phyloP scores from a whole-genome alignment of 1,140 invertebrate species.

The Bombus haemorrhoidalis region DNA sequence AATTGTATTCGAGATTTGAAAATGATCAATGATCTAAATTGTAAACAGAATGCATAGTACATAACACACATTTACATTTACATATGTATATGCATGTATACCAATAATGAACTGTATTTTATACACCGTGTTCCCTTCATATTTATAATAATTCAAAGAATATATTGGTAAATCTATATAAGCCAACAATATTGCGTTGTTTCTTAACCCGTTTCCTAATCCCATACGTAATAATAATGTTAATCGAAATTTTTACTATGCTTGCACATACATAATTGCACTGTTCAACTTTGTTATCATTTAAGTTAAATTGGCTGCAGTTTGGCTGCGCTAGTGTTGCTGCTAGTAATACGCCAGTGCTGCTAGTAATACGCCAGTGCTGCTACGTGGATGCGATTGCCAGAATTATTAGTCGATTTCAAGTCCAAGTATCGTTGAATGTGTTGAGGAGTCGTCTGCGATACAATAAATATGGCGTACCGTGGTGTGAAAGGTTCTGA shows the following conservation, averaged over 20 bases:
- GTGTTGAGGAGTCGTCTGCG: conserved; percentile 6
- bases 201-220: background rate
- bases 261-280: background rate
- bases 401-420: background rate
- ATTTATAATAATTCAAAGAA: background rate
- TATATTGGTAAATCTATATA: background rate
- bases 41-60: no score
- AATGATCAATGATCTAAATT: background rate
- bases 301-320: background rate
- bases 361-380: background rate
- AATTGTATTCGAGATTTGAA: background rate
- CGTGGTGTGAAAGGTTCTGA: conserved; percentile 81
- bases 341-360: background rate
- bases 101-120: no score
- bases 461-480: conserved; percentile 80
- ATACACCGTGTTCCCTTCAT: no score
- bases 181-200: background rate
- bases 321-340: background rate
- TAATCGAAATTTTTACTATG: background rate
- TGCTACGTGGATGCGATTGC: background rate
- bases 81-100: background rate
- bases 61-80: no score
- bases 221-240: background rate
- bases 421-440: background rate
- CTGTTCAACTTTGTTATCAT: background rate